These are phyloP conservation scores for Etheostoma perlongum DNA, from an alignment of 2,797 vertebrate species.

Conservation along the genomic window DNA sequence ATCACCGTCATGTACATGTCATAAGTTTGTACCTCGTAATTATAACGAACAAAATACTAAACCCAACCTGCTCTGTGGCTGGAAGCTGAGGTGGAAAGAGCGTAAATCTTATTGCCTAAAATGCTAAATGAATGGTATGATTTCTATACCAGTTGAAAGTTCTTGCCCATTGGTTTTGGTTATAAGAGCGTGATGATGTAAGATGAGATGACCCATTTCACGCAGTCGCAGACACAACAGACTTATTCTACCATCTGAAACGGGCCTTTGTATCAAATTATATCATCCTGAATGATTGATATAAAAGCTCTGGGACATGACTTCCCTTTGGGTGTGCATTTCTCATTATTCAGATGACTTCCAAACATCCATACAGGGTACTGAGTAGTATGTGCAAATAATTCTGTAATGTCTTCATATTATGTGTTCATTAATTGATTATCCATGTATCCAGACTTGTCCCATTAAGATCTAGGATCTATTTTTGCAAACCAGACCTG, in stretches of 20 bases:
- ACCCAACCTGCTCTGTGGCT: background rate
- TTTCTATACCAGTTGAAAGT: conserved; percentile 21
- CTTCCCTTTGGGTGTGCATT: conserved; percentile 39
- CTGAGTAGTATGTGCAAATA: conserved; percentile 1
- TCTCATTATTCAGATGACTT: conserved; percentile 46
- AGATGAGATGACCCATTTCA: conserved; percentile 66
- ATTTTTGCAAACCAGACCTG: background rate
- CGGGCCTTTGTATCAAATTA: conserved; percentile 69
- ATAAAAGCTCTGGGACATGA: conserved; percentile 37
- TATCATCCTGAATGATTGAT: conserved; percentile 63
- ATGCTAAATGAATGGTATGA: conserved; percentile 21
- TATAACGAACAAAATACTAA: conserved; percentile 22
- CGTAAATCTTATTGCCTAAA: conserved; percentile 17
- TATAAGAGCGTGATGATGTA: conserved; percentile 50
- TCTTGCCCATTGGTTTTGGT: conserved; percentile 35
- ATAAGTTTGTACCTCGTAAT: conserved; percentile 27
- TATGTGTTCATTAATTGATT: conserved; percentile 36
- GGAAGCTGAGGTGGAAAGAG: conserved; percentile 14
- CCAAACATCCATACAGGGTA: conserved; percentile 17
- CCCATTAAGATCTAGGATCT: background rate
- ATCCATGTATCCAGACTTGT: background rate
- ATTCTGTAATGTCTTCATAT: background rate
- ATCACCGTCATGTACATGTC: conserved; percentile 23
- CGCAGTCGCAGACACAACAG: conserved; percentile 62
- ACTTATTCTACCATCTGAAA: conserved; percentile 70